Conservation (phyloP, 2,113 vertebrate genomes). For the Arvicanthis niloticus region DNA sequence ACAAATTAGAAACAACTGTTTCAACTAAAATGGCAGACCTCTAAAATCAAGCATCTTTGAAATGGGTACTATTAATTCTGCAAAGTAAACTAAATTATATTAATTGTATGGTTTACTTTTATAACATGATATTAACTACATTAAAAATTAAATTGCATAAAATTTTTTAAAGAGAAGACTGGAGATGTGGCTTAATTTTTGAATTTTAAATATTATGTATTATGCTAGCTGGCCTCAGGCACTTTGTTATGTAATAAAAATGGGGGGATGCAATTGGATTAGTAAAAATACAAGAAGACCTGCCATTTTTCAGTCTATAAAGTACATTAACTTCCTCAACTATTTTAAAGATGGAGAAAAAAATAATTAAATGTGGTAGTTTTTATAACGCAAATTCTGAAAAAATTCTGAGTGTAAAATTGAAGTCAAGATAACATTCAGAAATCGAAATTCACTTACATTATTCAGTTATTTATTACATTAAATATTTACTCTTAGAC, state of each 20-base stretch:
- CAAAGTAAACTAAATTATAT: background rate
- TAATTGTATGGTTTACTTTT: background rate
- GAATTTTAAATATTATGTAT: background rate
- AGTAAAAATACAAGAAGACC: background rate
- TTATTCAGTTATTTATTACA: background rate
- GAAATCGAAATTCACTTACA: background rate
- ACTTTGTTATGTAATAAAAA: background rate
- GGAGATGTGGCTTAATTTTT: too few relatives aligned
- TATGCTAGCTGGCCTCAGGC: background rate
- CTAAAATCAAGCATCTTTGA: background rate
- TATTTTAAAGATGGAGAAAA: background rate
- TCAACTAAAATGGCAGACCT: background rate
- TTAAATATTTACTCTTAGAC: background rate
- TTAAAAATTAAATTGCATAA: background rate
- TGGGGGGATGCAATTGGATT: background rate
- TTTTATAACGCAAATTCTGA: background rate
- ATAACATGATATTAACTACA: background rate
- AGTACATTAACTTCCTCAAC: background rate
- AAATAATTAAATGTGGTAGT: background rate
- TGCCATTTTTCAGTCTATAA: background rate
- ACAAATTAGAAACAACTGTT: background rate
- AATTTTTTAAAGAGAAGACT: too few relatives aligned
- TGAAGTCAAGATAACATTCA: background rate
- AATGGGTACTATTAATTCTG: background rate
- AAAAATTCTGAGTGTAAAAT: background rate